phyloP scores from a whole-genome alignment of 2,797 vertebrate species.

The Emys orbicularis region DNA sequence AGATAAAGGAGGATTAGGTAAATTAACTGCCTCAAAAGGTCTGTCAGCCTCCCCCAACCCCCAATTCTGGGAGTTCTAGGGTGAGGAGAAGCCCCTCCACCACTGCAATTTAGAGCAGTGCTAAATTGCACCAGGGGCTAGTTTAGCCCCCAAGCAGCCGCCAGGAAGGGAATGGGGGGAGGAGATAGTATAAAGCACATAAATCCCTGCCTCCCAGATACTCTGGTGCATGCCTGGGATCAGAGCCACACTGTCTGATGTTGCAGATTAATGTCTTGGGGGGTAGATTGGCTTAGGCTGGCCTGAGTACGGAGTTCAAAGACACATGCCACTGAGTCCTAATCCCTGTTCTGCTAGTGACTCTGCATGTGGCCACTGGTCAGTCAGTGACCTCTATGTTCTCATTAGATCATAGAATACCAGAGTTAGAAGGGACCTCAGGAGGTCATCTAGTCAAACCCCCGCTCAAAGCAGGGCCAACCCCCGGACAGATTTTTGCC shows the following conservation, averaged over 20 bases:
- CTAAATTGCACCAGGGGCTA: not conserved
- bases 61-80: not conserved
- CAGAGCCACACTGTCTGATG: accelerated
- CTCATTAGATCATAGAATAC: not conserved
- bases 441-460: no score
- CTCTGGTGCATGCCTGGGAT: accelerated
- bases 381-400: accelerated
- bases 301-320: not conserved
- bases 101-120: accelerated
- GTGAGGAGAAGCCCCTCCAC: not conserved
- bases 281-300: not conserved
- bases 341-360: not conserved
- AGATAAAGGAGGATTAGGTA: accelerated
- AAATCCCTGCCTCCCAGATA: accelerated
- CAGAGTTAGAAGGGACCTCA: no score
- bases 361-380: not conserved
- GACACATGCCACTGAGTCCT: not conserved
- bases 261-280: not conserved
- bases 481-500: no score
- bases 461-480: no score
- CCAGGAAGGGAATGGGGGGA: accelerated
- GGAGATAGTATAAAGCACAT: accelerated
- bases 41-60: not conserved
- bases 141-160: accelerated
- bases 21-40: accelerated